Base-by-base conservation (phyloP, 2,888 invertebrate genomes). In the Sarcophaga variegata region DNA sequence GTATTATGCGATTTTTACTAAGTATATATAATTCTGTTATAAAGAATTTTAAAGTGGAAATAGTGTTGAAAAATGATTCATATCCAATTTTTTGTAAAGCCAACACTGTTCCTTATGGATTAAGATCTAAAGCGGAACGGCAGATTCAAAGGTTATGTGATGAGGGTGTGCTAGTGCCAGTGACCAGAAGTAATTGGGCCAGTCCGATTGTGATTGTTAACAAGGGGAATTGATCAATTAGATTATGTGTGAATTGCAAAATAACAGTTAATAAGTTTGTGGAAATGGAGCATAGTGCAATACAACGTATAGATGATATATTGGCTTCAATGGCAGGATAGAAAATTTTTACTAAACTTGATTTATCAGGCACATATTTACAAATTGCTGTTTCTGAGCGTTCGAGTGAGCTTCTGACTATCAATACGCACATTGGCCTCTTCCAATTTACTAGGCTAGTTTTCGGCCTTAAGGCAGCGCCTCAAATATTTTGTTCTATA, bases 181-280 rank as follows among this genome's bases (percentile, higher is more conserved):
- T 90, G 12, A 86, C 79, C 45, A 71, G 83, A 83, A 89, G 89
- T 64, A 86, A 90, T 54, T 91, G 89, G 90, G 90, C 90, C 25
- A 89, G 88, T 72, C 91, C 91, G 4, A 88, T 92, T 8, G 90
- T 91, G 0, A 84, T 90, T 64, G 90, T 91, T 2, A 89, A 89
- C 27, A 91, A 92, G 82, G 81, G 75, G 12, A 76, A 84, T 63
- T 79, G 81, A 8, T 80, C 84, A 27, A 82, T 86, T n/a, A 37
- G 92, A 74, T 88, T 92, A n/a, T 91, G 91, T 85, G 89, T 90
- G 4, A 90, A 93, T 89, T 91, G 89, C 66, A 91, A 91, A 81
- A 87, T 85, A 69, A 90, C 91, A 0, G 77, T 88, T 4, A 88
- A 88, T 75, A 86, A 79, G 17, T 76, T 85, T 78, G 71, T 88